Evolutionary conservation across 1,140 invertebrate genomes (phyloP), one percentile per base, ranked within the genome.

Genomic region (Gryon sp.): DNA sequence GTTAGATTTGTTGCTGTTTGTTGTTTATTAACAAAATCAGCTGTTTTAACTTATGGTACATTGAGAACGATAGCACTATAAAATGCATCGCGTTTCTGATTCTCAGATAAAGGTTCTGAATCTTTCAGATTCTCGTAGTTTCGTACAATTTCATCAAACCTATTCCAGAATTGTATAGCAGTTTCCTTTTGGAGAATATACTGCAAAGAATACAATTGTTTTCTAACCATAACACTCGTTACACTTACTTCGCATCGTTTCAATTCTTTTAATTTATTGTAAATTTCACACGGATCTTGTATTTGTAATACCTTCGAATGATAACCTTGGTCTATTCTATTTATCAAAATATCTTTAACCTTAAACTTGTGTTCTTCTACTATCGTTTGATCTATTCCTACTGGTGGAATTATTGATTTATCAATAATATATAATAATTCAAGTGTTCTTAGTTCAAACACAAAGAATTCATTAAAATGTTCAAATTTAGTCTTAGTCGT

Each of bases 11-110:
- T 24, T 2, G 20, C 36, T 9, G 12, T 55, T 34, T 50, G 50
- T 15, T 40, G 19, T 26, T 55, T 26, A 5, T 3, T 55, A 2
- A 40, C 1, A 26, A 55, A 55, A 2, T 55, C 32, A 6, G 16
- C 22, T 0, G 12, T 40, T n/a, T 55, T 18, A 55, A 55, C 16
- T 26, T 11, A 12, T 11, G 32, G 50, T 1, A 55, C 19, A 11
- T n/a, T n/a, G n/a, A n/a, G n/a, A n/a, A 16, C 5, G 1, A 40
- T 40, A 8, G 32, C 20, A 9, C 11, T 11, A 11, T 11, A 55
- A 16, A 55, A 40, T 4, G 50, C 36, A 18, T 55, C 50, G 5
- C 32, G 19, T 40, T 40, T 55, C 19, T 55, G 34, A 4, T n/a
- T 19, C 26, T 38, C 20, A 28, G 2, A 9, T n/a, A 28, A 9